Conservation (phyloP, 1,140 invertebrate species). For the Drosophila ambigua region DNA sequence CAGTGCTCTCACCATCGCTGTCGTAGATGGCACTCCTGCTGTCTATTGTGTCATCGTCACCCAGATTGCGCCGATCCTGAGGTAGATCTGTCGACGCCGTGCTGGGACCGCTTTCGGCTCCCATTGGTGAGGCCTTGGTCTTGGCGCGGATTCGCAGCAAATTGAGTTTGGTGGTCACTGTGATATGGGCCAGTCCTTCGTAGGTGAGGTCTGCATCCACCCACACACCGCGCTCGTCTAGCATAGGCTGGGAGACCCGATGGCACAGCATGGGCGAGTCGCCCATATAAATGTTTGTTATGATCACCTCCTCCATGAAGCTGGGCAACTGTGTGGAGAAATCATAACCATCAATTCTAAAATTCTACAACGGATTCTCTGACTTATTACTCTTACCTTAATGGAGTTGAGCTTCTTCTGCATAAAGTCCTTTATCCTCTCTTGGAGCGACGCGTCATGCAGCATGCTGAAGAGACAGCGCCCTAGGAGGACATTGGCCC, state of each 20-base stretch:
- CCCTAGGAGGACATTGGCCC: constrained; percentile 91
- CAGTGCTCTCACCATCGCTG: constrained; percentile 95
- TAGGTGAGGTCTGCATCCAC: constrained; percentile 96
- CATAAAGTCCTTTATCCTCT: constrained; percentile 89
- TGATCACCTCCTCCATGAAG: constrained; percentile 93
- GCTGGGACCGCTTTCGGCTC: constrained; percentile 2
- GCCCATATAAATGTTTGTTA: constrained; percentile 91
- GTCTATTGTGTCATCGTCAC: constrained; percentile 25
- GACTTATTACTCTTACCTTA: constrained; percentile 84
- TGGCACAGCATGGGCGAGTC: constrained; percentile 91
- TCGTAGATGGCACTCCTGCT: constrained; percentile 87
- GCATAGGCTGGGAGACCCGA: constrained; percentile 88
- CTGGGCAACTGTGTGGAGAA: constrained; percentile 87
- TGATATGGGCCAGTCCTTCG: constrained; percentile 93
- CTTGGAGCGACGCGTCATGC: constrained; percentile 86
- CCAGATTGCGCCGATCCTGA: constrained; percentile 18
- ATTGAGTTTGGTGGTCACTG: constrained; percentile 97
- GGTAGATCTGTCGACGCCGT: constrained; percentile 10
- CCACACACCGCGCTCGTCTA: constrained; percentile 96
- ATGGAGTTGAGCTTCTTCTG: constrained; percentile 94
- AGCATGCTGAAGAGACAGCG: constrained; percentile 92
- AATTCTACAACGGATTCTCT: too few species aligned
- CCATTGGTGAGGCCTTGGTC: constrained; percentile 41
- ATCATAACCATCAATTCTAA: fast-evolving
- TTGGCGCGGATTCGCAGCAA: constrained; percentile 90